Base-by-base conservation (phyloP, 1,140 invertebrate genomes). In the Elymnias hypermnestra region DNA sequence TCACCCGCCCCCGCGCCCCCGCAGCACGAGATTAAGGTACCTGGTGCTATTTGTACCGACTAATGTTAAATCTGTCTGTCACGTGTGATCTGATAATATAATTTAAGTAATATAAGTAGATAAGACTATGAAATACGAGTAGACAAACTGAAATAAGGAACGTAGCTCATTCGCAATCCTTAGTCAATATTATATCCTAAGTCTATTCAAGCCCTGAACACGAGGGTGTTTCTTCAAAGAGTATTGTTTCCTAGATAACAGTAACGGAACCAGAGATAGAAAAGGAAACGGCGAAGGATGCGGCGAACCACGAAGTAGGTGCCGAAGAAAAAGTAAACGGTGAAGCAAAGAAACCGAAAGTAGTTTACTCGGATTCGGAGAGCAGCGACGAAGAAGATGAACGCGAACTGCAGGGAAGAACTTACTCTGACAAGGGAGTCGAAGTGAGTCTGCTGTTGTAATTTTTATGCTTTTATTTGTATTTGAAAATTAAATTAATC, bases 351-450 rank as follows among this genome's bases (percentile, higher is more conserved):
- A 49, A 64, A 44, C 66, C 76, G 9, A 82, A 86, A 26, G 67
- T 67, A 0, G 77, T 77, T 2, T 86, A 85, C 40, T 83, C 83
- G 0, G 79, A 85, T 26, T 79, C 76, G 1, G 84, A 84, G 10
- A 83, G 71, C 26, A 84, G 83, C 44, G 92, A 93, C 5, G 92
- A 93, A 6, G 91, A 93, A 52, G 93, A 95, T 57, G 90, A 90
- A 17, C 87, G 92, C 13, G 90, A 94, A 28, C 67, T 94, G 59
- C 93, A 94, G 67, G 94, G 94, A 40, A 91, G 93, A 53, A 93
- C 93, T 18, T 89, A 91, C 52, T 92, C 93, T 1, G 91, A 93
- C 15, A 89, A 89, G 54, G 94, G 94, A 47, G 81, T 91, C 43
- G 94, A 95, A 90, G 94, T 95, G 72, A 74, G 62, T 43, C n/a